Conservation (phyloP, 2,797 vertebrate species). For the Bufotes viridis region DNA sequence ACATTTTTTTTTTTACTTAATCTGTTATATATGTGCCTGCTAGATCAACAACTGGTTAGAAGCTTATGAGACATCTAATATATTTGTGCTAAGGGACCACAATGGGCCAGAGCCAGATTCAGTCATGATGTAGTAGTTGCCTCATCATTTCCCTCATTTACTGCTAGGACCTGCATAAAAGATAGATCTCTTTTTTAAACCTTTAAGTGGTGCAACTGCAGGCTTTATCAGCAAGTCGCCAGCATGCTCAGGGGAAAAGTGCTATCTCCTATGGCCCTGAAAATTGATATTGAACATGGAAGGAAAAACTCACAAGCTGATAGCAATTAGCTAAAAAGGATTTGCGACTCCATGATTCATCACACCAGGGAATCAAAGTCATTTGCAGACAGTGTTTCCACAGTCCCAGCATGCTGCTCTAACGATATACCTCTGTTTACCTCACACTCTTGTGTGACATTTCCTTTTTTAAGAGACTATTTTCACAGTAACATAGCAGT, state of each 20-base stretch:
- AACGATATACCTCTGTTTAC: conserved; percentile 76
- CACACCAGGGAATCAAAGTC: conserved; percentile 91
- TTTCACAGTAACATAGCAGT: conserved; percentile 76
- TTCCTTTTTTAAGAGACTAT: conserved; percentile 81
- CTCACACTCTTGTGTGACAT: conserved; percentile 80
- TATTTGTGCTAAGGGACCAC: conserved; percentile 80
- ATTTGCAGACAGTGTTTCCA: conserved; percentile 84
- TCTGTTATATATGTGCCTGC: conserved; percentile 19
- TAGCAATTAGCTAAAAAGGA: conserved; percentile 99
- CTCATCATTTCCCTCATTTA: conserved; percentile 77
- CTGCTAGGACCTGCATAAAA: conserved; percentile 84
- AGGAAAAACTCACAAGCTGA: conserved; percentile 90
- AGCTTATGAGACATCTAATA: conserved; percentile 65
- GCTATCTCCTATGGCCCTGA: conserved; percentile 91
- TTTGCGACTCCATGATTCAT: conserved; percentile 96
- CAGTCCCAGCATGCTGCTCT: conserved; percentile 72
- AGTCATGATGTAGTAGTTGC: conserved; percentile 71
- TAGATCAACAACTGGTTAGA: conserved; percentile 29
- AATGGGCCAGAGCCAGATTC: conserved; percentile 76
- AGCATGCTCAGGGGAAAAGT: conserved; percentile 85
- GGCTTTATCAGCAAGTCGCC: conserved; percentile 87
- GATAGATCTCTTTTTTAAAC: conserved; percentile 80
- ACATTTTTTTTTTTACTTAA: background rate
- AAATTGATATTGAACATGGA: conserved; percentile 99
- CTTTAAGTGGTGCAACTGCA: conserved; percentile 92